Evolutionary conservation across 1,140 invertebrate genomes (phyloP), one percentile per base, ranked within the genome.

Genomic region (Zaprionus camerounensis): DNA sequence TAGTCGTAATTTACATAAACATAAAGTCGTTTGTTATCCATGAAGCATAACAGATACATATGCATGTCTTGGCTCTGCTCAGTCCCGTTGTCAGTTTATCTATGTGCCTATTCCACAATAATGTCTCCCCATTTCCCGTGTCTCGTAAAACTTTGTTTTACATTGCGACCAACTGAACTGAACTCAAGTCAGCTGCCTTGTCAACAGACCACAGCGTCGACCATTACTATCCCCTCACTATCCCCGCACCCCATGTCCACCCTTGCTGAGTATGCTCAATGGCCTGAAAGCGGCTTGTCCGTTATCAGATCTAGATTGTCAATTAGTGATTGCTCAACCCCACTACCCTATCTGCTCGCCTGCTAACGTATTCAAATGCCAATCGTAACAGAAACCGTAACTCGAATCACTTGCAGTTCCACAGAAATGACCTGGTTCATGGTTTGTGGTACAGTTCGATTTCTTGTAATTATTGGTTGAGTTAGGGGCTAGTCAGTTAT

Each of bases 1-100:
- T 74, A 46, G 49, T 64, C 41, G 67, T 41, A 36, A 87, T 87
- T 88, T 87, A 82, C 84, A 87, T 87, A 87, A 88, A 82, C 81
- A 87, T 87, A 87, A 87, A 87, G 84, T 84, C 84, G 71, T 70
- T 78, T 80, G 78, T 80, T 82, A 73, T 77, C 80, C 73, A 80
- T 78, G 76, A 26, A 75, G 53, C 66, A 66, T 64, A 70, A 59
- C 59, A 73, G 55, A 44, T 57, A 26, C 46, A 64, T 12, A 17
- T 57, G 24, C 51, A 56, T 67, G 53, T 57, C 64, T 41, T 56
- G 31, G 15, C 20, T 4, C 61, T 34, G 34, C 12, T 31, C n/a
- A 26, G 22, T 12, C n/a, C 34, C 22, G 53, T 9, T 38, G 51
- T 51, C 64, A 66, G 22, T 13, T 57, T 57, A 15, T 44, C n/a